These are phyloP conservation scores for Lepeophtheirus nordmannii DNA, from an alignment of 2,888 invertebrate genomes.

Conservation along the genomic window DNA sequence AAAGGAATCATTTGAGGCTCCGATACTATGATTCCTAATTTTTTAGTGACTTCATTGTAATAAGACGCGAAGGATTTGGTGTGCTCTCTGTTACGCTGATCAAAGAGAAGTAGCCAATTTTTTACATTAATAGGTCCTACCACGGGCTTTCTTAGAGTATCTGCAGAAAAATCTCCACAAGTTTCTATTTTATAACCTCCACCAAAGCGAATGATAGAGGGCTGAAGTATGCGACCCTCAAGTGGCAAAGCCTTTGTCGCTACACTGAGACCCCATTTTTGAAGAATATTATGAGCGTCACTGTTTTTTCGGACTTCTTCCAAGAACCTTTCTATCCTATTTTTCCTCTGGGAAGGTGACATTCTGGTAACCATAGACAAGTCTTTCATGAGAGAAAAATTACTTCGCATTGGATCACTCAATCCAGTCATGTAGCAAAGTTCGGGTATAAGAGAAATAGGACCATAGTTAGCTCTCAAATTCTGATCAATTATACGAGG, in stretches of 20 bases:
- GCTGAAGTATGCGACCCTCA: neutral
- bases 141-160: neutral
- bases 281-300: neutral
- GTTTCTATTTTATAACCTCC: neutral
- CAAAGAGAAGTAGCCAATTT: neutral
- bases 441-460: slow-evolving; percentile 59
- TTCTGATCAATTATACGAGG: neutral
- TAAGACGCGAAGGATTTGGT: neutral
- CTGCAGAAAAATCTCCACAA: neutral
- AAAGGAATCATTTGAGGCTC: neutral
- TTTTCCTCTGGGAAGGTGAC: neutral
- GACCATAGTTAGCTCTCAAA: slow-evolving; percentile 24
- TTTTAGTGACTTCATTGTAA: neutral
- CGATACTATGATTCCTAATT: neutral
- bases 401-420: slow-evolving; percentile 55
- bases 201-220: neutral
- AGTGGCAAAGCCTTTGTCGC: neutral
- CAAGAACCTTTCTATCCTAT: neutral
- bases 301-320: neutral
- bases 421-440: slow-evolving; percentile 74
- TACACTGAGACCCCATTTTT: neutral
- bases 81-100: neutral
- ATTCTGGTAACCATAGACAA: neutral
- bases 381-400: slow-evolving; percentile 23
- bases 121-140: neutral